phyloP scores from a whole-genome alignment of 1,140 invertebrate species.

The Trissolcus basalis region DNA sequence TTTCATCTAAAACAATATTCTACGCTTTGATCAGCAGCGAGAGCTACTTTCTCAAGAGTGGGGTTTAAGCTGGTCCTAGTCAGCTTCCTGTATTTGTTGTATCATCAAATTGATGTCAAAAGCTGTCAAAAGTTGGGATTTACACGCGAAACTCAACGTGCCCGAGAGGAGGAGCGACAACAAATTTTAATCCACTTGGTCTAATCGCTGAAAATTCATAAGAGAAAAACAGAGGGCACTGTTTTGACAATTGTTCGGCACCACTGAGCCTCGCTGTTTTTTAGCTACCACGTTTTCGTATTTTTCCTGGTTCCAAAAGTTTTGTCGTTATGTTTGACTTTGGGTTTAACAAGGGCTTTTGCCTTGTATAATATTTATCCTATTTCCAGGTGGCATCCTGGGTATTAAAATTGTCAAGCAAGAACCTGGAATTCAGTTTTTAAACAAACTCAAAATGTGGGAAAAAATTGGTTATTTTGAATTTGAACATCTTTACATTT shows the following conservation, averaged over 20 bases:
- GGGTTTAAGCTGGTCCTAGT: slow-evolving; percentile 1
- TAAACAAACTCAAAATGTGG: too few species aligned
- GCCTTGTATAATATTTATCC: too few species aligned
- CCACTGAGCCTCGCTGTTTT: slow-evolving; percentile 9
- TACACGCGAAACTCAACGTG: slow-evolving; percentile 2
- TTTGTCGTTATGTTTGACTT: slow-evolving; percentile 3
- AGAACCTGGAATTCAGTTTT: too few species aligned
- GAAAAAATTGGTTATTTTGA: too few species aligned
- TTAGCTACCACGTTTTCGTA: slow-evolving; percentile 10
- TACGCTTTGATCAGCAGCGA: slow-evolving; percentile 52
- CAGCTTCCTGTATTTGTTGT: slow-evolving; percentile 21
- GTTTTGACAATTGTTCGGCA: slow-evolving; percentile 17
- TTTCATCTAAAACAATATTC: slow-evolving; percentile 60
- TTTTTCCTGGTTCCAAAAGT: slow-evolving; percentile 5
- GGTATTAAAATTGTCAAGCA: too few species aligned
- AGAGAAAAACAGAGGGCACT: not conserved
- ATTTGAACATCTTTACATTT: too few species aligned
- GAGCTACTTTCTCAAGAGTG: slow-evolving; percentile 15
- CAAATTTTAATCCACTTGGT: slow-evolving; percentile 23
- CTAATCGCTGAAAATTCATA: slow-evolving; percentile 9
- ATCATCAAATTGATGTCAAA: slow-evolving; percentile 27
- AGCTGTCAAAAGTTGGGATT: slow-evolving; percentile 23
- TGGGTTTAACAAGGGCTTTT: not conserved
- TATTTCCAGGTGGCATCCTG: too few species aligned
- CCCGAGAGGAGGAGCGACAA: slow-evolving; percentile 11